Base-by-base conservation (phyloP, 2,797 vertebrate genomes). In the Mormyrus hasselquistii region DNA sequence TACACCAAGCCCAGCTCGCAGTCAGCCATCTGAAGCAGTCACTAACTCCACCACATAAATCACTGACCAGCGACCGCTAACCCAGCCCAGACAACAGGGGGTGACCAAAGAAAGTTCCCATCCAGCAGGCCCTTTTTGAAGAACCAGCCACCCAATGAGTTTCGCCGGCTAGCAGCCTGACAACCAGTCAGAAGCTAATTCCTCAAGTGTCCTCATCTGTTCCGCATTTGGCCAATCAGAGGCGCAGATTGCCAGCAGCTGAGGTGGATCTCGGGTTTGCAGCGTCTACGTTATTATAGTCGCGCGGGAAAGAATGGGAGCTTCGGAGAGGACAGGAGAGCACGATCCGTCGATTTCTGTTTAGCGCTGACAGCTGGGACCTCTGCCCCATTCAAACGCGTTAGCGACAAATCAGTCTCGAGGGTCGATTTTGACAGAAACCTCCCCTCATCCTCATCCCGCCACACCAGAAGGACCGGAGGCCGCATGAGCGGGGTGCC, bases 331-430 rank as follows among this genome's bases (percentile, higher is more conserved):
- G 49, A 34, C 9, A 8, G 57, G n/a, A 50, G 86, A 88, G 89
- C 84, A 89, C 57, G 89, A 90, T 59, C 83, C 90, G 19, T 79
- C 87, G 79, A 69, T 86, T 90, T 53, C 73, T 25, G 12, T 62
- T 44, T 91, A 90, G 90, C 89, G 89, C 89, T 73, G 84, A 94
- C 91, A 91, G 93, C 94, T 92, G 92, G 91, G 91, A 94, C 94
- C 93, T 90, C 92, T 94, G 93, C 92, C 10, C 92, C 89, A 93
- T 92, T 93, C 94, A 94, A 94, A 95, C 96, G 96, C 94, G 95
- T 95, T 95, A 94, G 93, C 93, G 92, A 94, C 93, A 93, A 94
- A 95, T 96, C 95, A 95, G 94, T 91, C 94, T 96, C 90, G 47
- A 25, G 50, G 85, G 65, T 62, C 85, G 8, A 59, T 19, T 59